Evolutionary conservation across 2,888 invertebrate genomes (phyloP).

Genomic region (Phaonia tiefii): DNA sequence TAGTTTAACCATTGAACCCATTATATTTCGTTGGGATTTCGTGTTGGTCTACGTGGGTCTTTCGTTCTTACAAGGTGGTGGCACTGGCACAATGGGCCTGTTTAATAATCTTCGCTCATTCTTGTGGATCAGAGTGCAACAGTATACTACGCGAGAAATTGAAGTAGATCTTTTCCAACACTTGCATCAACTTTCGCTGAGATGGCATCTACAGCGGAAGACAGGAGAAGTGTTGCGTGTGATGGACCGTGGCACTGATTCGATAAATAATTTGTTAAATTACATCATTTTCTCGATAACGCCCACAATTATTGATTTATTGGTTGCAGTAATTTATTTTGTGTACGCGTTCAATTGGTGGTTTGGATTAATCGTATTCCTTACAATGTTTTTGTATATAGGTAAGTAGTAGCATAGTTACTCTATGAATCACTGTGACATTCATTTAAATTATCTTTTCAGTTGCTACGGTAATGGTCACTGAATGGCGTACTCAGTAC

Average conservation of each 20-base stretch:
- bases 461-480: constrained; percentile 93
- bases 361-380: constrained; percentile 97
- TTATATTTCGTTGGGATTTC: constrained; percentile 92
- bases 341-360: constrained; percentile 92
- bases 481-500: constrained; percentile 98
- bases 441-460: constrained; percentile 75
- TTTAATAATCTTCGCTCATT: constrained; percentile 95
- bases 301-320: constrained; percentile 95
- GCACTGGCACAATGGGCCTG: constrained; percentile 94
- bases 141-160: constrained; percentile 95
- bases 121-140: constrained; percentile 97
- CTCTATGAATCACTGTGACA: no score
- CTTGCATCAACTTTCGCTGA: constrained; percentile 92
- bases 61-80: constrained; percentile 97
- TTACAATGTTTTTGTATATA: constrained; percentile 95
- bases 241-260: constrained; percentile 98
- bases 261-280: constrained; percentile 95
- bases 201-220: constrained; percentile 97
- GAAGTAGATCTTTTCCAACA: constrained; percentile 93
- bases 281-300: constrained; percentile 95
- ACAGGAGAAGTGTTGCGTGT: constrained; percentile 98
- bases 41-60: constrained; percentile 92
- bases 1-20: constrained; percentile 84
- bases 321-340: constrained; percentile 95
- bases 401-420: constrained; percentile 84